These are phyloP conservation scores for Lasioglossum marginatum DNA, from an alignment of 2,888 invertebrate species.

Conservation along the genomic window DNA sequence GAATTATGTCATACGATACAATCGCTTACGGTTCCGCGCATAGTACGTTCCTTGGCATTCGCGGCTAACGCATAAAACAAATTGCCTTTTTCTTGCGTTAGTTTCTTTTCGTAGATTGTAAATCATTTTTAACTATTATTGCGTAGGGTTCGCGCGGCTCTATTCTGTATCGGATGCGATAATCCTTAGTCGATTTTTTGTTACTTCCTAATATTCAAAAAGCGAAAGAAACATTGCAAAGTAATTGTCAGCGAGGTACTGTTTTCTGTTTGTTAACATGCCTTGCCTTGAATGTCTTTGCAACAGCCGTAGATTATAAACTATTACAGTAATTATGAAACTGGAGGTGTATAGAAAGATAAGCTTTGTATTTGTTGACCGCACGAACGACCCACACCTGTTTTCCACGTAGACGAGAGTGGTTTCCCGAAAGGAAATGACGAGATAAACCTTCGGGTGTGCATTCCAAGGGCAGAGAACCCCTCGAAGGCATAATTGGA, in stretches of 20 bases:
- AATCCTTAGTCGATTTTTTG: too few species aligned
- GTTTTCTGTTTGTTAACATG: too few species aligned
- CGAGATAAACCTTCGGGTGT: not conserved
- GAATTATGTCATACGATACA: conserved; percentile 17
- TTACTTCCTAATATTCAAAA: too few species aligned
- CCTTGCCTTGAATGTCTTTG: too few species aligned
- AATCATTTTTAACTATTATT: not conserved
- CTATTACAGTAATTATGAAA: too few species aligned
- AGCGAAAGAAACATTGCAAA: too few species aligned
- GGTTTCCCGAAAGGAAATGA: not conserved
- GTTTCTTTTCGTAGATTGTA: not conserved
- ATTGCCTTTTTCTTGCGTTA: not conserved
- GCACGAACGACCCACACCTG: not conserved
- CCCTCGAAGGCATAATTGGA: not conserved
- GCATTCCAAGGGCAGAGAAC: not conserved
- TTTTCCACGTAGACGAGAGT: not conserved
- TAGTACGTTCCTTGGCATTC: not conserved
- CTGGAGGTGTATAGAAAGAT: not conserved
- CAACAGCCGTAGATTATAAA: too few species aligned
- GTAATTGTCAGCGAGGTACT: too few species aligned
- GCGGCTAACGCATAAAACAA: not conserved
- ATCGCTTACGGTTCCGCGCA: not conserved
- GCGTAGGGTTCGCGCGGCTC: not conserved
- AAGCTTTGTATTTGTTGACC: not conserved
- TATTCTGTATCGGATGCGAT: too few species aligned